A percentile compares a stretch with the other conserved stretches of the same genome.
Evolutionary conservation across 2,888 invertebrate species (phyloP).

Genomic region (Lasioglossum morio): DNA sequence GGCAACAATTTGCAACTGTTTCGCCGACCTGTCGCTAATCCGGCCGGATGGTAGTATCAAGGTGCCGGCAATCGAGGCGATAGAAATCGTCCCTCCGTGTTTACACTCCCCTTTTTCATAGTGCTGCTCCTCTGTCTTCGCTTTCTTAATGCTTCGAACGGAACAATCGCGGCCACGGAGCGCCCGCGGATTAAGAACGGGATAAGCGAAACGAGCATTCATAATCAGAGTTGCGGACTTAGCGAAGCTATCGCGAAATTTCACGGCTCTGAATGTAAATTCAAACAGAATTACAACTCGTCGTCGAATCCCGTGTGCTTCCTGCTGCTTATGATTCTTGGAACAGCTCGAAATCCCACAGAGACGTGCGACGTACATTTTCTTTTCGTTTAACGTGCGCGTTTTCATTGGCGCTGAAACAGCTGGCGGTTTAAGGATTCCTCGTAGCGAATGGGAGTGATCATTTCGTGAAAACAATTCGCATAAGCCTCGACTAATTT

Average conservation of each 20-base stretch:
- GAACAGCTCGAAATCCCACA: background rate
- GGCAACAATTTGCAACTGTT: constrained; percentile 6
- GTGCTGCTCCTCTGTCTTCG: background rate
- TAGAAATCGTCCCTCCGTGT: background rate
- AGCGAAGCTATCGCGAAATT: background rate
- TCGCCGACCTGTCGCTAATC: background rate
- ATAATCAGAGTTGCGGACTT: background rate
- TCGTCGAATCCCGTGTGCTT: background rate
- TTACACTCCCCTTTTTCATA: background rate
- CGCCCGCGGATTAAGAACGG: background rate
- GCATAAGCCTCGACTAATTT: too few relatives aligned
- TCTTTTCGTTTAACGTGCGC: too few relatives aligned
- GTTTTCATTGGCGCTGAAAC: too few relatives aligned
- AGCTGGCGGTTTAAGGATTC: too few relatives aligned
- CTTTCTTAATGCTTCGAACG: background rate
- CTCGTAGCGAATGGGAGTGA: too few relatives aligned
- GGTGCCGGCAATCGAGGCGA: background rate
- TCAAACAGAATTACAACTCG: constrained; percentile 5
- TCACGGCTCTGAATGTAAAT: constrained; percentile 3
- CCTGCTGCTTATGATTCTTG: background rate
- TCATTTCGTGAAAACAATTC: too few relatives aligned
- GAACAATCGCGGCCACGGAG: background rate
- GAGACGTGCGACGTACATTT: background rate
- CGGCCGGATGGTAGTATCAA: background rate
- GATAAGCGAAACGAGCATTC: background rate